These are phyloP conservation scores for Stegophylla sp. DNA, from an alignment of 2,888 invertebrate genomes.

Conservation along the genomic window DNA sequence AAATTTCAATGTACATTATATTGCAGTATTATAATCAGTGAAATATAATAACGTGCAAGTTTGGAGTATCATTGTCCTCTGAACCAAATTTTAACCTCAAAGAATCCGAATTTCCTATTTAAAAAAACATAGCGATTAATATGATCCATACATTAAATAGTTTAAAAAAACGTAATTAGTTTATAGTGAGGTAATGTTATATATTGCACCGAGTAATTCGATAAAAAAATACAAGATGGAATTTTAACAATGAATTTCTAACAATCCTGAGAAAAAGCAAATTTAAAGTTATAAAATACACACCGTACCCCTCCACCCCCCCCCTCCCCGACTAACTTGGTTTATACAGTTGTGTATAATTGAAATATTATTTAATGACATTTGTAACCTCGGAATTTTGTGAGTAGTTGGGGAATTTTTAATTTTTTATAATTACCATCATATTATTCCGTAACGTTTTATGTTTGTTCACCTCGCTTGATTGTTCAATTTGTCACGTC, in stretches of 20 bases:
- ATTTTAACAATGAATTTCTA: too few relatives aligned
- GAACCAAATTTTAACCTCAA: too few relatives aligned
- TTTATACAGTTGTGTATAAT: background rate
- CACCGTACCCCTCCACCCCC: too few relatives aligned
- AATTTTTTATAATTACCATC: background rate
- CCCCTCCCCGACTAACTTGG: background rate
- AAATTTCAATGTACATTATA: background rate
- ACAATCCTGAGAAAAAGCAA: too few relatives aligned
- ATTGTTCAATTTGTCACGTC: background rate
- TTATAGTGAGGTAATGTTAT: background rate
- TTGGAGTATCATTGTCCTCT: too few relatives aligned
- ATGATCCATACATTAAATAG: too few relatives aligned
- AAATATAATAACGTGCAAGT: too few relatives aligned
- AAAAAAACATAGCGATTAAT: too few relatives aligned
- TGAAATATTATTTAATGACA: background rate
- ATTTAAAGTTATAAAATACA: background rate
- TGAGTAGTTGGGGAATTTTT: background rate
- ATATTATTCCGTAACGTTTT: background rate
- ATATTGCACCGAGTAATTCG: background rate
- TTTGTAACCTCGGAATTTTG: background rate
- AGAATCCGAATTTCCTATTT: too few relatives aligned
- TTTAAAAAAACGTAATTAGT: background rate
- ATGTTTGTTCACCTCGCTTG: background rate
- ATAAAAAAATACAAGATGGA: background rate
- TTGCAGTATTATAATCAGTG: too few relatives aligned